Evolutionary conservation across 2,113 vertebrate species (phyloP), one percentile per base, ranked within the genome.

Genomic region (Heliornis fulica): DNA sequence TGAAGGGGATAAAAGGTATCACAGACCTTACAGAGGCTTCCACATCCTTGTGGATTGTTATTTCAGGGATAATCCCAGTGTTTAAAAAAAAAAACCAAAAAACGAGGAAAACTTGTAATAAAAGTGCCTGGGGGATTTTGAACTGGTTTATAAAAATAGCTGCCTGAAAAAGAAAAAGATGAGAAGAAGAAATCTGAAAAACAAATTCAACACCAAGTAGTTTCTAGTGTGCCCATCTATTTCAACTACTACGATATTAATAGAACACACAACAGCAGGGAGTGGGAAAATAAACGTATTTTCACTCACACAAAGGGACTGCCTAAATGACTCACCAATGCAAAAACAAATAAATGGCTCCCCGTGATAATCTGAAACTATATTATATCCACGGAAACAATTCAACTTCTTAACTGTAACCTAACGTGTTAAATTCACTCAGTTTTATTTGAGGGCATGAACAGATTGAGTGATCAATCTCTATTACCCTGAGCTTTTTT

Each of bases 281-380:
- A 98, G 97, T 96, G 94, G 95, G 96, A 97, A 98, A 98, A 98
- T 97, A 98, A 98, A 98, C 89, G 94, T 97, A 96, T 98, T 98
- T 98, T 98, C 95, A 96, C 97, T 98, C 96, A 96, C 91, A 72
- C 71, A 97, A 93, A 97, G 97, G 93, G 97, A 96, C 97, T 97
- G 96, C 95, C 97, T 98, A 98, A 98, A 97, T 98, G 97, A 98
- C 96, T 98, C 97, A 97, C 95, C 97, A 98, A 98, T 96, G 96
- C 96, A 98, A 97, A 98, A 98, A 98, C 98, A 98, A 98, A 98
- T 98, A 98, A 98, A 98, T 96, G 95, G 91, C 87, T 98, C 90
- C 95, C 95, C 87, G 59, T 76, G 94, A 98, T 97, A 97, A 97
- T 95, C 92, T 96, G 90, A 97, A 98, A 97, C 94, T 84, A 32